Evolutionary conservation across 2,888 invertebrate genomes (phyloP).

Genomic region (Xylota segnis): DNA sequence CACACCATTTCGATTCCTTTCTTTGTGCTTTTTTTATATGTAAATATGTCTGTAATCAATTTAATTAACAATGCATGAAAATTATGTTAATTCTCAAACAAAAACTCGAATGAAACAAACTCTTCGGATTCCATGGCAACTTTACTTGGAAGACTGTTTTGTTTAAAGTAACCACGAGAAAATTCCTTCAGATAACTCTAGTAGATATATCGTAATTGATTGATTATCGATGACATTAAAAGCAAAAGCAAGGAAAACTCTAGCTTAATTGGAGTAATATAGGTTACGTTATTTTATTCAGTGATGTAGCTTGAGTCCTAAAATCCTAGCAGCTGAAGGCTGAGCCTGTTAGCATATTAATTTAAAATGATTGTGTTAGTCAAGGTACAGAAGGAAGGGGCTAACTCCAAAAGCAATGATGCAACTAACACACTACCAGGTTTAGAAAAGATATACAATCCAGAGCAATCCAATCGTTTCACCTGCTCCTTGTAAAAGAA

Average conservation of each 20-base stretch:
- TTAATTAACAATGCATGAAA: background rate
- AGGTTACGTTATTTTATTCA: no score
- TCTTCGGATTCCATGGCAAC: slow-evolving; percentile 24
- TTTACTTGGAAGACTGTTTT: background rate
- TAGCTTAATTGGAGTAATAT: no score
- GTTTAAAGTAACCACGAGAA: background rate
- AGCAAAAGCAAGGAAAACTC: no score
- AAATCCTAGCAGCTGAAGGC: background rate
- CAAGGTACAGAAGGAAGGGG: no score
- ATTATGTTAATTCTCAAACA: background rate
- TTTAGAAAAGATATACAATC: no score
- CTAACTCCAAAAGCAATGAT: no score
- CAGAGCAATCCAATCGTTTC: no score
- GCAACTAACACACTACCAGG: no score
- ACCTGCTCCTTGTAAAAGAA: background rate
- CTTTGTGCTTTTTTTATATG: background rate
- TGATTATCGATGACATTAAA: no score
- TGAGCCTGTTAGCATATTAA: no score
- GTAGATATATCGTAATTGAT: background rate
- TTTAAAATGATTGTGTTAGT: no score
- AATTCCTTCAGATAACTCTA: background rate
- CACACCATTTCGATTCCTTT: slow-evolving; percentile 50
- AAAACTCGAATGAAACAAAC: background rate
- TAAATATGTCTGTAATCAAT: background rate
- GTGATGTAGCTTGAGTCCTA: background rate